These are phyloP conservation scores for Thaumatotibia leucotreta DNA, from an alignment of 1,140 invertebrate species.

Conservation along the genomic window DNA sequence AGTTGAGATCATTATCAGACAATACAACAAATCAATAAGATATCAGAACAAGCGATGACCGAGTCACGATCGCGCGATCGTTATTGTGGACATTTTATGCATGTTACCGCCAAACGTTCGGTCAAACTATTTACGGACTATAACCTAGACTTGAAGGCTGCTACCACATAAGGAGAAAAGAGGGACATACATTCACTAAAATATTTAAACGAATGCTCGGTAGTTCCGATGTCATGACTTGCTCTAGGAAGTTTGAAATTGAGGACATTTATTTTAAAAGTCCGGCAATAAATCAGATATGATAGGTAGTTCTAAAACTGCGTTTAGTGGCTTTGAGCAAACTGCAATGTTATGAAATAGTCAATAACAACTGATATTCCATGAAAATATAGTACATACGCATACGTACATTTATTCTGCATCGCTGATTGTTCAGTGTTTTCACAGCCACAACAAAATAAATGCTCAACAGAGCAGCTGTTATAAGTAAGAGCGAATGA, in stretches of 20 bases:
- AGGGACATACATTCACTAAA: neutral
- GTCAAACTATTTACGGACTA: slow-evolving; percentile 48
- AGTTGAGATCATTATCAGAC: slow-evolving; percentile 49
- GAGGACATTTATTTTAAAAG: slow-evolving; percentile 10
- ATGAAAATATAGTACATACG: no score
- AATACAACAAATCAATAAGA: slow-evolving; percentile 48
- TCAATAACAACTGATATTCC: no score
- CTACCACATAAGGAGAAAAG: slow-evolving; percentile 1
- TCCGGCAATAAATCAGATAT: neutral
- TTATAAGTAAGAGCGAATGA: neutral
- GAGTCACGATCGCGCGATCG: slow-evolving; percentile 20
- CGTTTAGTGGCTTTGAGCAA: neutral
- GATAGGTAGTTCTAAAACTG: neutral
- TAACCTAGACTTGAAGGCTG: slow-evolving; percentile 30
- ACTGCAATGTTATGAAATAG: neutral
- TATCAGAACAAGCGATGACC: slow-evolving; percentile 18
- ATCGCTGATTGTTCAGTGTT: no score
- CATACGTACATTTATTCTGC: no score
- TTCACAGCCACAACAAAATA: no score
- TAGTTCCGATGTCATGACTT: neutral
- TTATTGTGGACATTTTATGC: slow-evolving; percentile 42
- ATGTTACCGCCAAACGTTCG: slow-evolving; percentile 26
- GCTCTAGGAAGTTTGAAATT: slow-evolving; percentile 1
- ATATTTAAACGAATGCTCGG: neutral
- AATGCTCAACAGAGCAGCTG: no score